Percentiles rank a stretch among this genome's conserved stretches.
Conservation (phyloP, 2,113 vertebrate genomes). For the Hippocampus abdominalis region DNA sequence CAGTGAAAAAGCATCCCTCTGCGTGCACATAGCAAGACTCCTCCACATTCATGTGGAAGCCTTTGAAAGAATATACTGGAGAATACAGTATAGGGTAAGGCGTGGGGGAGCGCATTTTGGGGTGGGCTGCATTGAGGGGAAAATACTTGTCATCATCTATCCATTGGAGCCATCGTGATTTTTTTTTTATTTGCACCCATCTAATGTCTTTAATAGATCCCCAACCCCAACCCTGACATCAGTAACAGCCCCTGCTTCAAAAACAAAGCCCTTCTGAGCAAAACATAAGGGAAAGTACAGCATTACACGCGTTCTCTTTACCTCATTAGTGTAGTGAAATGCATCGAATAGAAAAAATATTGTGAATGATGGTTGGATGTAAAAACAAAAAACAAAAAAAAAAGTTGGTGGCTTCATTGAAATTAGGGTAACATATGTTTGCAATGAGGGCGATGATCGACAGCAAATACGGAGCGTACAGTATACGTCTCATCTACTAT, state of each 20-base stretch:
- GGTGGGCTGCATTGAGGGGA: constrained; percentile 57
- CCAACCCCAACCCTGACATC: constrained; percentile 45
- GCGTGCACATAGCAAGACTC: constrained; percentile 23
- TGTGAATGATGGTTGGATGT: constrained; percentile 29
- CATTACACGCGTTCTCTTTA: constrained; percentile 18
- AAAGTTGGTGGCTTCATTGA: constrained; percentile 19
- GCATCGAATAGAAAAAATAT: constrained; percentile 45
- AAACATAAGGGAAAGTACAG: constrained; percentile 29
- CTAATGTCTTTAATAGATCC: constrained; percentile 20
- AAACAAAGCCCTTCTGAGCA: constrained; percentile 55
- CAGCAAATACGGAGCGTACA: constrained; percentile 48
- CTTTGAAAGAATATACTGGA: constrained; percentile 39
- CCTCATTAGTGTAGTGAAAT: constrained; percentile 20
- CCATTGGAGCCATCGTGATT: constrained; percentile 36
- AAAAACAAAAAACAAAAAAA: constrained; percentile 7
- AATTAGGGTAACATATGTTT: constrained; percentile 19
- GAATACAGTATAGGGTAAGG: constrained; percentile 51
- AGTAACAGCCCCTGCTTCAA: constrained; percentile 35
- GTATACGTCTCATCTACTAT: constrained; percentile 36
- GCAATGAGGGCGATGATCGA: constrained; percentile 38
- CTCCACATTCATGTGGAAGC: constrained; percentile 35
- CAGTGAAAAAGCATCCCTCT: constrained; percentile 29
- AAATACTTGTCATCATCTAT: constrained; percentile 60
- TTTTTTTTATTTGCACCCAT: constrained; percentile 3
- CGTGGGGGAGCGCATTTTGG: constrained; percentile 25